phyloP scores from a whole-genome alignment of 2,888 invertebrate genomes.

The Caenorhabditis uteleia region DNA sequence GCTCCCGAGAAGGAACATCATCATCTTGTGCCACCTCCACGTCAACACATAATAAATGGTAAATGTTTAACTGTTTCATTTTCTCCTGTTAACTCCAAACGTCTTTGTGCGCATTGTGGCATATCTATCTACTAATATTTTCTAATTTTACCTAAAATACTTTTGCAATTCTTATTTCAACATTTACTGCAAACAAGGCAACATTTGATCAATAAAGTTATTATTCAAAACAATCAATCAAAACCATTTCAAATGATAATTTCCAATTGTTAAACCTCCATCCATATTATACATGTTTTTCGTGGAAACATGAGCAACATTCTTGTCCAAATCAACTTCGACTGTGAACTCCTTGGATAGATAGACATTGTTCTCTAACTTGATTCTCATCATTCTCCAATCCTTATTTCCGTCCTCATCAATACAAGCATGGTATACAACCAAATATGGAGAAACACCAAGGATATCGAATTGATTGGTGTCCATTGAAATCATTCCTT shows the following conservation, averaged over 20 bases:
- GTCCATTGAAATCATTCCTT: too few relatives aligned
- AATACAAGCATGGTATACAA: slow-evolving; percentile 7
- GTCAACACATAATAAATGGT: slow-evolving; percentile 1
- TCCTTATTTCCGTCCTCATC: background rate
- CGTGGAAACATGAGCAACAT: background rate
- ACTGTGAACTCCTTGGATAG: slow-evolving; percentile 9
- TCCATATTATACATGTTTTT: too few relatives aligned
- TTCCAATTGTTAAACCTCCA: too few relatives aligned
- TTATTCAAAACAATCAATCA: too few relatives aligned
- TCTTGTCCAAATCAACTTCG: slow-evolving; percentile 14
- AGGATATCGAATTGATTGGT: slow-evolving; percentile 3
- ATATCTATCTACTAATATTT: background rate
- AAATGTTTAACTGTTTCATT: background rate
- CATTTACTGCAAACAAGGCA: too few relatives aligned
- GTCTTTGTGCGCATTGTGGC: slow-evolving; percentile 7
- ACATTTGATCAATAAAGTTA: too few relatives aligned
- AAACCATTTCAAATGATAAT: too few relatives aligned
- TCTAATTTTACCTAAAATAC: background rate
- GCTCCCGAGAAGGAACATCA: background rate
- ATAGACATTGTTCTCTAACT: background rate
- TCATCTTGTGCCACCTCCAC: background rate
- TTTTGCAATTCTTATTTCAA: too few relatives aligned
- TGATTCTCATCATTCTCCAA: background rate
- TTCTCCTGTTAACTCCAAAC: background rate
- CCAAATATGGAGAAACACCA: slow-evolving; percentile 24